Percentiles rank a stretch among this genome's conserved stretches.
Evolutionary conservation across 2,797 vertebrate species (phyloP).

Genomic region (Pogonophryne albipinna): DNA sequence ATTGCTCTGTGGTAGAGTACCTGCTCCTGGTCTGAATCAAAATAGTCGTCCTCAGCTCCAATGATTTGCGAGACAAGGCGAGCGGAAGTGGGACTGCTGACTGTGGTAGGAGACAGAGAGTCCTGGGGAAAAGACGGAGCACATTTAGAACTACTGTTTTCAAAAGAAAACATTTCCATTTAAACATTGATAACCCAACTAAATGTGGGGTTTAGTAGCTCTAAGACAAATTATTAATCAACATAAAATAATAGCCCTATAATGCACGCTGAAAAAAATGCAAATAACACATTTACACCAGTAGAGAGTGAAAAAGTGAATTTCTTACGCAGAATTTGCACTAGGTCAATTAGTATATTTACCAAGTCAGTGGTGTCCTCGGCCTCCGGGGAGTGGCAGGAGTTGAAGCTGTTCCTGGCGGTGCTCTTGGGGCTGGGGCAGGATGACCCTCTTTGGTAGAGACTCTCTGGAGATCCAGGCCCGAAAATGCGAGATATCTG

Average conservation of each 20-base stretch:
- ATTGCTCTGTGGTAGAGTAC: constrained; percentile 69
- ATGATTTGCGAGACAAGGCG: constrained; percentile 90
- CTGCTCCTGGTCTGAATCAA: constrained; percentile 95
- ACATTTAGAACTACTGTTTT: not conserved
- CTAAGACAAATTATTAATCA: not conserved
- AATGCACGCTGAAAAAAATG: not conserved
- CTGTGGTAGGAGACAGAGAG: constrained; percentile 84
- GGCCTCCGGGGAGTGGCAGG: constrained; percentile 82
- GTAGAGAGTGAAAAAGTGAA: not conserved
- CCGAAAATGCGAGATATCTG: constrained; percentile 77
- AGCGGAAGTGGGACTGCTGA: constrained; percentile 86
- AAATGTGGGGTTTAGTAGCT: not conserved
- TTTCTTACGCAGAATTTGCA: not conserved
- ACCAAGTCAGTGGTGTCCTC: constrained; percentile 85
- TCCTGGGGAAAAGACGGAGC: constrained; percentile 80
- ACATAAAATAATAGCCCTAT: not conserved
- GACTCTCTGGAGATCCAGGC: constrained; percentile 72
- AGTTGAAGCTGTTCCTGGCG: constrained; percentile 84
- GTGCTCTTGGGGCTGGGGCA: constrained; percentile 84
- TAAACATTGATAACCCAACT: not conserved
- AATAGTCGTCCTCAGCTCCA: constrained; percentile 95
- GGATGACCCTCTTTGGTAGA: constrained; percentile 72
- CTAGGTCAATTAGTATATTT: not conserved
- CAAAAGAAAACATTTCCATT: not conserved
- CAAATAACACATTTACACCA: not conserved